These are phyloP conservation scores for Ophiothrix spiculata DNA, from an alignment of 35 echinoderm and acorn worm species.

Conservation along the genomic window DNA sequence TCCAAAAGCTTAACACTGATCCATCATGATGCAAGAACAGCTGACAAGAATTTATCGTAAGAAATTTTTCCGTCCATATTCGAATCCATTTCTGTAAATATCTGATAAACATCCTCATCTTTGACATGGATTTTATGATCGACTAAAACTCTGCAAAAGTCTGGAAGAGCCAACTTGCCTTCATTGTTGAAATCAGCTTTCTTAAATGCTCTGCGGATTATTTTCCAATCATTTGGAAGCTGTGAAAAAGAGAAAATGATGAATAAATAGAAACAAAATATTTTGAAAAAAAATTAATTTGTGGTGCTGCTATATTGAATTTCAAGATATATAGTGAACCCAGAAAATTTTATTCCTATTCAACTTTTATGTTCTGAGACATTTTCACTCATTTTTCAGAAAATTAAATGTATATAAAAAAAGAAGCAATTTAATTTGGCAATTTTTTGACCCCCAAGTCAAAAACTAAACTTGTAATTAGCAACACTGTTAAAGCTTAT, in stretches of 20 bases:
- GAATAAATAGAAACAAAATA: background rate
- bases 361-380: too few species aligned
- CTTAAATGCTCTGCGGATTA: constrained; percentile 76
- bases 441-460: too few species aligned
- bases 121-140: constrained; percentile 42
- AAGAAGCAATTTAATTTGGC: too few species aligned
- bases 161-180: constrained; percentile 52
- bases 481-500: too few species aligned
- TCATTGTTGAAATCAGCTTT: constrained; percentile 82
- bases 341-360: too few species aligned
- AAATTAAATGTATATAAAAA: too few species aligned
- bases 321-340: too few species aligned
- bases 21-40: constrained; percentile 35
- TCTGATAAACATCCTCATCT: constrained; percentile 90
- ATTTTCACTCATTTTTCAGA: too few species aligned
- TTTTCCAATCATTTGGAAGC: constrained; percentile 84
- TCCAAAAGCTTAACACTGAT: too few species aligned
- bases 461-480: too few species aligned
- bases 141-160: constrained; percentile 66
- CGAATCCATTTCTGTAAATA: constrained; percentile 81
- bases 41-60: constrained; percentile 80
- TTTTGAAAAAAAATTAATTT: background rate
- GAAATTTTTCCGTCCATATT: constrained; percentile 86
- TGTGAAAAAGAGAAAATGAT: constrained; percentile 17
- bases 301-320: too few species aligned